Percentiles rank a stretch among this genome's conserved stretches.
Evolutionary conservation across 2,888 invertebrate species (phyloP).

Genomic region (Elmis aenea): DNA sequence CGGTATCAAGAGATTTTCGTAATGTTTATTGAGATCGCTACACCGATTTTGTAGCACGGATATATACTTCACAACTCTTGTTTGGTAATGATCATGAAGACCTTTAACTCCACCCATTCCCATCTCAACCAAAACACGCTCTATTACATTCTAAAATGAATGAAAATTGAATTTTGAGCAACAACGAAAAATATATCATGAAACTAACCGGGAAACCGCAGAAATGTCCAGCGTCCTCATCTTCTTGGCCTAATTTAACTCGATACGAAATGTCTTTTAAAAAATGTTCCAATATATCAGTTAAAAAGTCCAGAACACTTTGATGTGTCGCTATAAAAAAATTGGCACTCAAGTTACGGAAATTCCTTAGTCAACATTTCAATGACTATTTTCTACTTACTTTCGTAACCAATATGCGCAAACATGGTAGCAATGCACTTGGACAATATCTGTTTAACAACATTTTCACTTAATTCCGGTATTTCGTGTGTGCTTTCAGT

Average conservation of each 20-base stretch:
- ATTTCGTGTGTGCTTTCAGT: slow-evolving; percentile 32
- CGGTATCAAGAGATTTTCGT: slow-evolving; percentile 31
- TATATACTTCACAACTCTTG: slow-evolving; percentile 40
- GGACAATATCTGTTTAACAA: slow-evolving; percentile 42
- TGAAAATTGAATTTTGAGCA: not conserved
- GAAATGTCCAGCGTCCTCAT: slow-evolving; percentile 43
- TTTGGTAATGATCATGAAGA: slow-evolving; percentile 56
- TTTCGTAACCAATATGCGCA: slow-evolving; percentile 54
- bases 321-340: slow-evolving; percentile 43
- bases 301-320: slow-evolving; percentile 47
- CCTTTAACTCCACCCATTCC: slow-evolving; percentile 55
- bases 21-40: slow-evolving; percentile 34
- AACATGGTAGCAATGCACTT: slow-evolving; percentile 50
- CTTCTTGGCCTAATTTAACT: slow-evolving; percentile 52
- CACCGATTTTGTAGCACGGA: slow-evolving; percentile 36
- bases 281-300: slow-evolving; percentile 49
- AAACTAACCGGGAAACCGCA: slow-evolving; percentile 49
- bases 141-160: slow-evolving; percentile 52
- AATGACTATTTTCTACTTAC: slow-evolving; percentile 28
- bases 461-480: slow-evolving; percentile 37
- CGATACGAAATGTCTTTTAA: slow-evolving; percentile 47
- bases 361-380: not conserved
- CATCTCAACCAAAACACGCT: slow-evolving; percentile 56
- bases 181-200: not conserved
- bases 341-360: too few species aligned